Base-by-base conservation (phyloP, 2,113 vertebrate genomes). In the Mohoua ochrocephala region DNA sequence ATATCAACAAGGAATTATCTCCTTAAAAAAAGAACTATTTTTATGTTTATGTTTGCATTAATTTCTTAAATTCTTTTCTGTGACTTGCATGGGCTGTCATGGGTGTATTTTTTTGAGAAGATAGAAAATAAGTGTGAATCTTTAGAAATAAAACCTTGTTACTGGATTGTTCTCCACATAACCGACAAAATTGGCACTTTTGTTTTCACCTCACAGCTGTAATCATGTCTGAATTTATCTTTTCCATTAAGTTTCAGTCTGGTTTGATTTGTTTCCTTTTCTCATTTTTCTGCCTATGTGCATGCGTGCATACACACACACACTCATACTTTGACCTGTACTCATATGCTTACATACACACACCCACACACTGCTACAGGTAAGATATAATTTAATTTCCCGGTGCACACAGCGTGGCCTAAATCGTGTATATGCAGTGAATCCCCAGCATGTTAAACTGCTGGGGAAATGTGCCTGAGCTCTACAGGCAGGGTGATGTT, bases 221-320 rank as follows among this genome's bases (percentile, higher is more conserved):
- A 88, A 94, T 92, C 8, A 0, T 81, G 71, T 68, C 56, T 89
- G 93, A 96, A 93, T 95, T 91, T 84, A 92, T 94, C 28, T 82
- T 81, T 89, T 57, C 45, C 49, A 68, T 93, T 95, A 86, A 49
- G 64, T 63, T 91, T 52, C 73, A 81, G 23, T 37, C 31, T 39
- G 33, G 3, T 80, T 87, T 52, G 30, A 37, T 91, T 91, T 64
- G 22, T 52, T 54, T 91, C 35, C 87, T 77, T 75, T 64, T 44
- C 75, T 89, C 26, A 8, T 77, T 91, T 89, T 91, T 65, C 83
- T 89, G 37, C 45, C 54, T 50, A 0, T 15, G 24, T 56, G n/a
- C 24, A 22, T 15, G 19, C 33, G 17, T 14, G 2, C 7, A 6
- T 15, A 20, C 26, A 37, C 7, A 3, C 35, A 20, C 15, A 15